Base-by-base conservation (phyloP, 2,113 vertebrate species). In the Caretta caretta region DNA sequence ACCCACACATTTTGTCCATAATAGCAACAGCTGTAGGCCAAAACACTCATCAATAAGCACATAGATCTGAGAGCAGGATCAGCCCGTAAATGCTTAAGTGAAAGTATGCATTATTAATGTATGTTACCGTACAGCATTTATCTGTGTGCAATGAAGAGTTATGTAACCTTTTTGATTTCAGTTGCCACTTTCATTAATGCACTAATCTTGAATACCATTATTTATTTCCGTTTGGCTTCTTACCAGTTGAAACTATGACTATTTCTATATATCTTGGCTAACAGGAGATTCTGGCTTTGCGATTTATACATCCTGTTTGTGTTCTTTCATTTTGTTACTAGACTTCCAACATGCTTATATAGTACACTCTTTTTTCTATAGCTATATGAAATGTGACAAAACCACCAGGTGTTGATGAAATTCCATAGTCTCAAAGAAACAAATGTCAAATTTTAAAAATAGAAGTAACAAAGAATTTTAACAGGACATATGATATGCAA, bases 191-290 rank as follows among this genome's bases (percentile, higher is more conserved):
- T 92, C 56, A 90, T 96, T 93, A 94, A 94, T 87, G 49, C 53
- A 94, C 86, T 90, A 94, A 93, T 96, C 83, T 84, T 80, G 31
- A 95, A 59, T 78, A 92, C 4, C 46, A 90, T 87, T 86, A 90
- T 92, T 97, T 97, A 93, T 92, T 96, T 96, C 62, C 59, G 87
- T 97, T 97, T 97, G 87, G 69, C 86, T 93, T 92, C 1, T 29
- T 17, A 29, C 49, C 84, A 90, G 69, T 25, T 90, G 76, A 97
- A 97, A 97, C 53, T 59, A 92, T 89, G 89, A 88, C 59, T 49
- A 27, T 48, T 97, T 93, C 65, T 96, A 90, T 92, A 56, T 93
- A 93, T 86, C 50, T 96, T 97, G 86, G 84, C 80, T 93, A 59
- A 4, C 54, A 91, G 50, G 91, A 92, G 72, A 86, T 87, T 53